phyloP scores from a whole-genome alignment of 1,140 invertebrate genomes.

The Drosophila santomea region DNA sequence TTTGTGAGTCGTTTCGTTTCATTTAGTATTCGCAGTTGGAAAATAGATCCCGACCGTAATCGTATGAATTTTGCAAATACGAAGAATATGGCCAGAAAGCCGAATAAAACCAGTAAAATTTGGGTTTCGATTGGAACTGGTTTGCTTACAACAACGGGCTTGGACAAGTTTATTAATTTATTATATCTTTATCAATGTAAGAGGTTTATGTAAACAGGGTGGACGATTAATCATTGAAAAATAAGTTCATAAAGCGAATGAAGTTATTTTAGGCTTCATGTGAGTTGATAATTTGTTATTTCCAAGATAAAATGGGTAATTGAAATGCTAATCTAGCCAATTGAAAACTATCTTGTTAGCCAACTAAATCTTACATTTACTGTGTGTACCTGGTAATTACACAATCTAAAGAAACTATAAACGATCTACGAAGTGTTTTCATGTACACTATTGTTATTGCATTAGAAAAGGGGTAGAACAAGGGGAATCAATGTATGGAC shows the following conservation, averaged over 20 bases:
- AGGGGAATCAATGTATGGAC: too few species aligned
- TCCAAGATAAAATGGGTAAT: not conserved
- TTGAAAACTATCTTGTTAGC: slow-evolving; percentile 11
- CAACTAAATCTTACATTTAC: slow-evolving; percentile 3
- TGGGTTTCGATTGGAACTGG: slow-evolving; percentile 7
- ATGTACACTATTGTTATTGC: not conserved
- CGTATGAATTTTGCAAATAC: not conserved
- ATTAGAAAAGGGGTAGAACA: too few species aligned
- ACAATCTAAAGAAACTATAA: not conserved
- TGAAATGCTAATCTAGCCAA: not conserved
- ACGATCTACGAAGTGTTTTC: not conserved
- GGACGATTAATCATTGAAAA: not conserved
- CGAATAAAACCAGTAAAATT: slow-evolving; percentile 11
- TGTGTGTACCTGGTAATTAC: not conserved
- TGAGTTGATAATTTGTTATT: not conserved
- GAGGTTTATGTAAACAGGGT: slow-evolving; percentile 1
- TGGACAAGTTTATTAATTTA: slow-evolving; percentile 17
- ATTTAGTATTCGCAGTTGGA: too few species aligned
- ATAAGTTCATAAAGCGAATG: not conserved
- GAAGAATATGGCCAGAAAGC: slow-evolving; percentile 6
- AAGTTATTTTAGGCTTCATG: not conserved
- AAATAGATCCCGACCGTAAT: too few species aligned
- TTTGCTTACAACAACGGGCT: slow-evolving; percentile 13
- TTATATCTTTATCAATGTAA: slow-evolving; percentile 18
- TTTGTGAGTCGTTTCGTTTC: too few species aligned